phyloP scores from a whole-genome alignment of 2,797 vertebrate species.

The Rhinella marina region DNA sequence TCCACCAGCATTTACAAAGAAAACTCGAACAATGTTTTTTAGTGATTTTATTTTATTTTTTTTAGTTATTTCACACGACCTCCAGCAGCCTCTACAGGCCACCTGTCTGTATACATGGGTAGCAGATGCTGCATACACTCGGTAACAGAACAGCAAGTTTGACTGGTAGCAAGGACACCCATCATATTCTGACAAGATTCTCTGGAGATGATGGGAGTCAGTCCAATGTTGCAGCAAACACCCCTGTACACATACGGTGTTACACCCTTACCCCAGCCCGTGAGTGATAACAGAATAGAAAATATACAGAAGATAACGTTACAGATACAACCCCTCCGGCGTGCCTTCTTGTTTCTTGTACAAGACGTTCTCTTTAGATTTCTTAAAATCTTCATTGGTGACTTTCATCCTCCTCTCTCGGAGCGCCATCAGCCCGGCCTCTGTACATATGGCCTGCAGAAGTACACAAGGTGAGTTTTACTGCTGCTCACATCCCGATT shows the following conservation, averaged over 20 bases:
- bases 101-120: background rate
- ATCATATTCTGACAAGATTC: background rate
- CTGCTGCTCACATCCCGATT: background rate
- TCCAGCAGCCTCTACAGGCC: background rate
- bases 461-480: constrained; percentile 13
- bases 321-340: constrained; percentile 95
- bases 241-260: background rate
- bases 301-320: constrained; percentile 19
- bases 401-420: constrained; percentile 97
- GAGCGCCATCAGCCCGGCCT: constrained; percentile 96
- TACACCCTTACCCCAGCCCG: background rate
- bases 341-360: constrained; percentile 99
- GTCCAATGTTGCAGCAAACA: background rate
- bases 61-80: constrained; percentile 13
- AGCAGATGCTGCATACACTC: background rate
- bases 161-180: background rate
- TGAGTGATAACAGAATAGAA: background rate
- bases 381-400: constrained; percentile 99
- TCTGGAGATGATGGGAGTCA: background rate
- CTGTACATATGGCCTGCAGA: constrained; percentile 94
- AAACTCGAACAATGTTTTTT: background rate
- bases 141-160: background rate
- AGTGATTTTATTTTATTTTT: background rate
- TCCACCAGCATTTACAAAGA: background rate
- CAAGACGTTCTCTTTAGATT: constrained; percentile 97